These are phyloP conservation scores for Chironex yamaguchii DNA, from an alignment of 30 jellyfish, hydroid and myxozoan genomes.

Conservation along the genomic window DNA sequence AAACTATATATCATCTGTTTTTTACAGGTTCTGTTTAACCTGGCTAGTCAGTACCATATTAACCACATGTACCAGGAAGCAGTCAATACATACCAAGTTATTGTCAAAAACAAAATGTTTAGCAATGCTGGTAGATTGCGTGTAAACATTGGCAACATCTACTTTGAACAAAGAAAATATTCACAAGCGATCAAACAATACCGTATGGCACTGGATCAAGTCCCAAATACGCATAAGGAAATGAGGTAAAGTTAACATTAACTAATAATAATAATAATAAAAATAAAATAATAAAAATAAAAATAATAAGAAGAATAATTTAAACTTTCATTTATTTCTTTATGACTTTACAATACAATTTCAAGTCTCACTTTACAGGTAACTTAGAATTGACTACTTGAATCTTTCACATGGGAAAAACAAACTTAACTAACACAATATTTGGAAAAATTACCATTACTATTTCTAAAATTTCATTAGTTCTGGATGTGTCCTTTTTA, in stretches of 20 bases:
- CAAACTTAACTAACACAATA: no score
- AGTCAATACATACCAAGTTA: constrained; percentile 89
- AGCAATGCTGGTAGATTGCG: constrained; percentile 98
- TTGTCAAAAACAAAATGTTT: constrained; percentile 97
- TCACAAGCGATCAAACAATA: constrained; percentile 95
- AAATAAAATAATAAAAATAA: no score
- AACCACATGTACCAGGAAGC: constrained; percentile 93
- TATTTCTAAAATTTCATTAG: no score
- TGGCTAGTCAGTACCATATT: constrained; percentile 90
- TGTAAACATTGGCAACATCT: constrained; percentile 91
- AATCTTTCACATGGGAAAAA: no score
- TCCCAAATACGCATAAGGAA: constrained; percentile 92
- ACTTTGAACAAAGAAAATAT: constrained; percentile 85
- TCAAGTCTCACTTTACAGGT: no score
- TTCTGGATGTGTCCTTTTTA: no score
- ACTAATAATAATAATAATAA: no score
- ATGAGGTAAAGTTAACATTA: constrained; percentile 66
- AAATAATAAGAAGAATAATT: no score
- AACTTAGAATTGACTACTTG: no score
- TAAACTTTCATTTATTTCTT: no score
- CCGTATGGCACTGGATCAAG: constrained; percentile 95
- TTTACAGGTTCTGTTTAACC: constrained; percentile 88
- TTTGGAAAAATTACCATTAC: no score
- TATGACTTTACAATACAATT: no score
- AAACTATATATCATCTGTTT: not conserved